phyloP scores from a whole-genome alignment of 92 coral and sea anemone genomes.

The Porites evermanni region DNA sequence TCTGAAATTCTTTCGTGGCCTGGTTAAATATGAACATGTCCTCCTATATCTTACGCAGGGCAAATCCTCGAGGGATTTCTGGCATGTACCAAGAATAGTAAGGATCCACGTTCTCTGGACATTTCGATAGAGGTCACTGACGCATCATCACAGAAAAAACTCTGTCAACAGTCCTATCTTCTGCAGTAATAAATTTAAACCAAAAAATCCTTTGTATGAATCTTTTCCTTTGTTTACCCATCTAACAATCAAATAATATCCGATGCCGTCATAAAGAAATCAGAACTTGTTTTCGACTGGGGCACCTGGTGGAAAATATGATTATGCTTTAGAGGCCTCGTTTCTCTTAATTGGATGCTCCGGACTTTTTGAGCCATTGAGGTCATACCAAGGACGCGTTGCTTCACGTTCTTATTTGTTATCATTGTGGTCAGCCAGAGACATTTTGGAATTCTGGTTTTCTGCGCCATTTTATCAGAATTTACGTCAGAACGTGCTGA shows the following conservation, averaged over 20 bases:
- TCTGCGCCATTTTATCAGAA: background rate
- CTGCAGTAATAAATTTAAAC: constrained; percentile 51
- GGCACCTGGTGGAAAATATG: no score
- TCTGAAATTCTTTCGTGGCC: background rate
- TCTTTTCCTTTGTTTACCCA: background rate
- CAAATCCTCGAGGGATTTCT: constrained; percentile 80
- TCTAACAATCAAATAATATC: background rate
- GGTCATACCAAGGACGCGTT: no score
- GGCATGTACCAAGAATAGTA: constrained; percentile 80
- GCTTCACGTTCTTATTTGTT: no score
- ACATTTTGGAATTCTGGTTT: background rate
- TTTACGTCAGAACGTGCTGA: no score
- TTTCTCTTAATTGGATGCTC: background rate
- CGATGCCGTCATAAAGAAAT: background rate
- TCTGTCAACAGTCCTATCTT: constrained; percentile 69
- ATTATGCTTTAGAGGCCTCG: background rate
- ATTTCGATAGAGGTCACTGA: constrained; percentile 70
- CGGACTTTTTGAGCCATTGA: no score
- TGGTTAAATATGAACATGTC: background rate
- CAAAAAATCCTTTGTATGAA: background rate
- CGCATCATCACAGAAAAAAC: constrained; percentile 40
- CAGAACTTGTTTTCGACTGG: no score
- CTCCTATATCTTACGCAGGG: constrained; percentile 57
- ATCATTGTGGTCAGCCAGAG: background rate
- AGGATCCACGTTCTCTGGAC: constrained; percentile 87